Conservation (phyloP, 2,888 invertebrate genomes). For the Seladonia tumulorum region DNA sequence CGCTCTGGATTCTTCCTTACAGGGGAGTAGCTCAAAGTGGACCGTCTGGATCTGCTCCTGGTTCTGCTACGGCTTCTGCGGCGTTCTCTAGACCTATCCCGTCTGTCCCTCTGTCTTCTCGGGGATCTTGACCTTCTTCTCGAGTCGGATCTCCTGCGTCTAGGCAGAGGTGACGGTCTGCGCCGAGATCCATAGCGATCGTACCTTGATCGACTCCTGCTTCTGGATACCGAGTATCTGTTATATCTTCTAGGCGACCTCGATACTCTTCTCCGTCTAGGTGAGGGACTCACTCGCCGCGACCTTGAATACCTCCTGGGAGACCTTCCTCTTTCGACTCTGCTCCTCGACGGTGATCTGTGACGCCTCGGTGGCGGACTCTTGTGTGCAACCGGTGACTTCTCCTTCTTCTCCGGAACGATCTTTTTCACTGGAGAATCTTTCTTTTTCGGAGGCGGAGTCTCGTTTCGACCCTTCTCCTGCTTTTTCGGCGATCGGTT, state of each 20-base stretch:
- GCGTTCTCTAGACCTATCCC: conserved; percentile 72
- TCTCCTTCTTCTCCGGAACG: conserved; percentile 70
- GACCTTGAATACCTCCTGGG: conserved; percentile 77
- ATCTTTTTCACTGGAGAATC: conserved; percentile 61
- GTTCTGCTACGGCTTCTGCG: conserved; percentile 72
- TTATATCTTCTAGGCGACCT: conserved; percentile 76
- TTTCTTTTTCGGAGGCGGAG: conserved; percentile 69
- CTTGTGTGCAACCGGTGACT: conserved; percentile 75
- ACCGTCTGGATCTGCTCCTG: conserved; percentile 84
- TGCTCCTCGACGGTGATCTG: conserved; percentile 69
- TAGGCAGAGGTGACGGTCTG: conserved; percentile 69
- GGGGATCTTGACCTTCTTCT: conserved; percentile 77
- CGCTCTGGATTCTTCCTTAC: conserved; percentile 89
- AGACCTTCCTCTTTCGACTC: conserved; percentile 71
- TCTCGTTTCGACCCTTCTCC: conserved; percentile 71
- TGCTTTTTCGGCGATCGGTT: conserved; percentile 75
- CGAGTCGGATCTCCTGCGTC: conserved; percentile 75
- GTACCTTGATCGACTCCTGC: conserved; percentile 78
- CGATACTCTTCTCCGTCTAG: conserved; percentile 73
- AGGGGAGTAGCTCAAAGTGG: conserved; percentile 89
- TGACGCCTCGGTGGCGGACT: conserved; percentile 79
- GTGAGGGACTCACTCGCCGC: conserved; percentile 75
- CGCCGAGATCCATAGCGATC: conserved; percentile 76
- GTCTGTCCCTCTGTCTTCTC: conserved; percentile 63
- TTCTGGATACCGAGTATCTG: conserved; percentile 77